Evolutionary conservation across 35 echinoderm and acorn worm species (phyloP).

Genomic region (Holothuria glaberrima): DNA sequence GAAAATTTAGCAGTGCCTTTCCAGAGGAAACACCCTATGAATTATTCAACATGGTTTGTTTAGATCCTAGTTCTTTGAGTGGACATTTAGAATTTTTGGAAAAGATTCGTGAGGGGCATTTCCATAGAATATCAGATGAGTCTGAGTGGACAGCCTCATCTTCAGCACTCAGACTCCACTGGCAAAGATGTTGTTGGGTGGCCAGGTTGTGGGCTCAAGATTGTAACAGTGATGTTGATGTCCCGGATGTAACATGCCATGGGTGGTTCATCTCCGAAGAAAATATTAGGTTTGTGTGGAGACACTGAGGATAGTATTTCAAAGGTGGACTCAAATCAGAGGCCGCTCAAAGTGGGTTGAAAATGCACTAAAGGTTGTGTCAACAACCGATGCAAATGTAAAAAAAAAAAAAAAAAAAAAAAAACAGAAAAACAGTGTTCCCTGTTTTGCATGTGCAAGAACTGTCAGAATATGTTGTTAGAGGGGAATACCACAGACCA

Average conservation of each 20-base stretch:
- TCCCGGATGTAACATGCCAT: neutral
- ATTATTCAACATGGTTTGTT: slow-evolving; percentile 46
- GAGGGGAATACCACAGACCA: no score
- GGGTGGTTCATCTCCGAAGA: slow-evolving; percentile 26
- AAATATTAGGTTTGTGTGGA: slow-evolving; percentile 34
- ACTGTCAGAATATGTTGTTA: neutral
- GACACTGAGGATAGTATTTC: slow-evolving; percentile 60
- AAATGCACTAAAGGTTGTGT: slow-evolving; percentile 47
- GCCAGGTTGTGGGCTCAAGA: neutral
- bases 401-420: no score
- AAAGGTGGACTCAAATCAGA: slow-evolving; percentile 20
- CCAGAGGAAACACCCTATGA: slow-evolving; percentile 52
- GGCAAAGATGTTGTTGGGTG: slow-evolving; percentile 23
- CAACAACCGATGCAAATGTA: slow-evolving; percentile 57
- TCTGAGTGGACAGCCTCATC: neutral
- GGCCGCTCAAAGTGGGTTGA: slow-evolving; percentile 34
- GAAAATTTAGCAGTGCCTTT: slow-evolving; percentile 40
- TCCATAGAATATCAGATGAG: slow-evolving; percentile 17
- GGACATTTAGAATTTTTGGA: slow-evolving; percentile 36
- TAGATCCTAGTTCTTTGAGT: neutral
- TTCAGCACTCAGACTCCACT: neutral
- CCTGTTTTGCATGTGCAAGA: slow-evolving; percentile 46
- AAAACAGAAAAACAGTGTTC: slow-evolving; percentile 23
- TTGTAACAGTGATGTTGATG: neutral
- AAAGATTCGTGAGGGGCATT: slow-evolving; percentile 33